Conservation (phyloP, 2,797 vertebrate genomes). For the Netta rufina region DNA sequence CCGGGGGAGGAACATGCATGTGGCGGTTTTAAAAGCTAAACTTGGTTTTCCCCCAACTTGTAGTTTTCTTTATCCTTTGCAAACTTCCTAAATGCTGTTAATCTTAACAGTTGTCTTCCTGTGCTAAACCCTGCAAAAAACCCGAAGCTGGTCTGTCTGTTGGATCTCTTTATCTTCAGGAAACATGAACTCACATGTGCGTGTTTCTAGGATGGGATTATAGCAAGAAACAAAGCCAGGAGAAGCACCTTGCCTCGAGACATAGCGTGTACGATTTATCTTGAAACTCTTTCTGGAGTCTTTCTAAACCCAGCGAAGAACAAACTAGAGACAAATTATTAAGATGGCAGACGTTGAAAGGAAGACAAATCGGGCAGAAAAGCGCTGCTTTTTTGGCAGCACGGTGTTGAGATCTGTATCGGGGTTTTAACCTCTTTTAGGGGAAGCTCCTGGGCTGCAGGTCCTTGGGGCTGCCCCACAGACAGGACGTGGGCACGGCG, state of each 20-base stretch:
- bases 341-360: neutral
- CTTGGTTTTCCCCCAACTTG: neutral
- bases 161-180: constrained; percentile 64
- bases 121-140: constrained; percentile 7
- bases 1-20: fast-evolving
- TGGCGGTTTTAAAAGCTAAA: neutral
- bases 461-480: neutral
- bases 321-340: neutral
- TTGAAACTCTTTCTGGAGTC: neutral
- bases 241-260: constrained; percentile 51
- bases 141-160: constrained; percentile 10
- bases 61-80: neutral
- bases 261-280: neutral
- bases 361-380: neutral
- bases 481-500: neutral
- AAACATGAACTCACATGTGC: neutral
- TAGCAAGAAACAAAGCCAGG: constrained; percentile 16
- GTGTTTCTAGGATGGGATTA: constrained; percentile 11
- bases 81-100: constrained; percentile 19
- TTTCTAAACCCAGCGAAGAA: neutral
- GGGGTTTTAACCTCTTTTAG: fast-evolving
- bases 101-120: constrained; percentile 49
- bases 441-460: fast-evolving
- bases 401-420: fast-evolving
- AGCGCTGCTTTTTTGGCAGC: neutral